Evolutionary conservation across 1,140 invertebrate species (phyloP).

Genomic region (Bombus affinis): DNA sequence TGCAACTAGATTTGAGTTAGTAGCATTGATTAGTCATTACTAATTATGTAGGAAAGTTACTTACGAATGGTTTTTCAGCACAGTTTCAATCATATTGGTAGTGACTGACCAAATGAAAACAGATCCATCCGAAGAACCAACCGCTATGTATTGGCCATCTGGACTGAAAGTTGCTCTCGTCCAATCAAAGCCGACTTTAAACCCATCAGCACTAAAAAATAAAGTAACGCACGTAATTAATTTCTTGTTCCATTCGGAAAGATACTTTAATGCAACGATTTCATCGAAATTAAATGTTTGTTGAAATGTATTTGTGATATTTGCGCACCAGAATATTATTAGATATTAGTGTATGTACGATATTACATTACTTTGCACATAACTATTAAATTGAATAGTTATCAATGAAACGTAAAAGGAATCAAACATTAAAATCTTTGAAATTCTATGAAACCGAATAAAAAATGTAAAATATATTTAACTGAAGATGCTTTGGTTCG

Average conservation of each 20-base stretch:
- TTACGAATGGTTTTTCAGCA: slow-evolving; percentile 95
- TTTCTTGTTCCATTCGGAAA: not conserved
- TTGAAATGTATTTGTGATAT: no score
- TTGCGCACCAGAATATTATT: no score
- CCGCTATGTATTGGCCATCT: slow-evolving; percentile 93
- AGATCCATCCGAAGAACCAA: slow-evolving; percentile 94
- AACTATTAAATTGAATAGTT: no score
- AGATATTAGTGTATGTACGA: no score
- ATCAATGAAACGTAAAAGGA: no score
- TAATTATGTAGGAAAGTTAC: slow-evolving; percentile 73
- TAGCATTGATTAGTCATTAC: not conserved
- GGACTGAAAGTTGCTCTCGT: slow-evolving; percentile 95
- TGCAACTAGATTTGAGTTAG: not conserved
- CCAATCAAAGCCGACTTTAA: slow-evolving; percentile 98
- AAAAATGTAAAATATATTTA: no score
- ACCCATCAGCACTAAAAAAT: slow-evolving; percentile 92
- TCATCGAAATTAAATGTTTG: not conserved
- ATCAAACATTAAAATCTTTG: not conserved
- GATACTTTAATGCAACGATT: not conserved
- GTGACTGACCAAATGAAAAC: slow-evolving; percentile 96
- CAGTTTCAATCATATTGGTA: slow-evolving; percentile 89
- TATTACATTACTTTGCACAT: no score
- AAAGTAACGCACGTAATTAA: not conserved
- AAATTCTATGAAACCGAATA: not conserved
- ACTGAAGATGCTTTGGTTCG: no score